phyloP scores from a whole-genome alignment of 2,888 invertebrate genomes.

The Trichopoda pennipes region DNA sequence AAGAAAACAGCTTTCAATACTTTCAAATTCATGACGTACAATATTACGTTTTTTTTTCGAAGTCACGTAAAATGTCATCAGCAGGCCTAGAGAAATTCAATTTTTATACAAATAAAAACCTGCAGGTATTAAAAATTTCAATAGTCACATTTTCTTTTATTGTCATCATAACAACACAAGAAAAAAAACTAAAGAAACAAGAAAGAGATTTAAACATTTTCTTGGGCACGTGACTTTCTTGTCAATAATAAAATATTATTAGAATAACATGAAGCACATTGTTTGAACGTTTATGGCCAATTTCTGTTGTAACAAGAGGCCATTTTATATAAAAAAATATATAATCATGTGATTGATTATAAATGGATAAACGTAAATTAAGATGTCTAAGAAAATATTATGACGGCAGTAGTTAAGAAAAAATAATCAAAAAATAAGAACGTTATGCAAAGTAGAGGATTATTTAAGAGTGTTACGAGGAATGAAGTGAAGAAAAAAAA shows the following conservation, averaged over 20 bases:
- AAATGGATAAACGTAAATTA: too few relatives aligned
- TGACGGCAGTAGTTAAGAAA: too few relatives aligned
- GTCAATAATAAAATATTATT: background rate
- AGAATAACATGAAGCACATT: background rate
- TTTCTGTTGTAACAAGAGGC: background rate
- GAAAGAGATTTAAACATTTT: conserved; percentile 1
- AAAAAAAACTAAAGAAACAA: conserved; percentile 2
- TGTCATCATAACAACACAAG: background rate
- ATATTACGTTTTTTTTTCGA: too few relatives aligned
- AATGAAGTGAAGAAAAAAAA: too few relatives aligned
- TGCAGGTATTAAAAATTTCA: conserved; percentile 6
- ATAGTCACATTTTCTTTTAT: conserved; percentile 26
- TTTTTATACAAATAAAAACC: background rate
- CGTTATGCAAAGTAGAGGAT: too few relatives aligned
- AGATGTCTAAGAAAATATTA: too few relatives aligned
- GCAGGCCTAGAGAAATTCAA: background rate
- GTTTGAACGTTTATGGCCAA: conserved; percentile 5
- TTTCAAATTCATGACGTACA: too few relatives aligned
- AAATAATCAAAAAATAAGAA: too few relatives aligned
- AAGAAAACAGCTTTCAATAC: too few relatives aligned
- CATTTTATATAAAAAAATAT: too few relatives aligned
- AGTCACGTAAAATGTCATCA: background rate
- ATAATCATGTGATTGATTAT: too few relatives aligned
- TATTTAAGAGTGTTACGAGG: too few relatives aligned
- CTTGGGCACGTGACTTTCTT: conserved; percentile 19